Base-by-base conservation (phyloP, 2,888 invertebrate species). In the Linnaemya vulpina region DNA sequence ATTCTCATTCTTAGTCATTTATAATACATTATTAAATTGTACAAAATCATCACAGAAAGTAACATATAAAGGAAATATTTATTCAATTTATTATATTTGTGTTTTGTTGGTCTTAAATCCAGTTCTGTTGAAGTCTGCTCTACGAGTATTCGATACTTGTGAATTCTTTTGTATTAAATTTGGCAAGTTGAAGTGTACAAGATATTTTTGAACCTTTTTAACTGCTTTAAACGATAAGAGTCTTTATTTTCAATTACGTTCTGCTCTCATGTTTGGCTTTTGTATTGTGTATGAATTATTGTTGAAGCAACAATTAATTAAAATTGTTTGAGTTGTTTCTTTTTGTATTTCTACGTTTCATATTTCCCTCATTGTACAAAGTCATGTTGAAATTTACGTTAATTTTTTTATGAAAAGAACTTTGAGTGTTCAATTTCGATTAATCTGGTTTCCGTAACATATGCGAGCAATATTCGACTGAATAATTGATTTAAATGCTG, bases 231-330 rank as follows among this genome's bases (percentile, higher is more conserved):
- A 30, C 17, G 81, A 81, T 81, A 81, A 75, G 43, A 73, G 49
- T 30, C 58, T 63, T 60, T 68, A 20, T 22, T 11, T 22, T 22
- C 11, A n/a, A 22, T 35, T 58, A 38, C 11, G 17, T 53, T 20
- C 17, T 53, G 9, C 20, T 40, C 9, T 55, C n/a, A 0, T 46
- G 30, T 30, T 30, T 30, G 13, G 13, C 22, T 20, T 76, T 55
- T 20, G 15, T 35, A 53, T 30, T 35, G 11, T 53, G 51, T 40
- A 40, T n/a, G 20, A 46, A 10, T 62, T 62, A 10, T 62, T 62
- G 20, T 63, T 78, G 17, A 71, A 78, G 46, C 51, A 53, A 78
- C 63, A 70, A 53, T 63, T 78, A 78, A 78, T 78, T 71, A 71
- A 78, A 46, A 55, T n/a, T 43, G 70, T 51, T 35, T 1, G 35